A percentile compares a stretch with the other conserved stretches of the same genome.
These are phyloP conservation scores for Chaetodon auriga DNA, from an alignment of 2,113 vertebrate species.

Conservation along the genomic window DNA sequence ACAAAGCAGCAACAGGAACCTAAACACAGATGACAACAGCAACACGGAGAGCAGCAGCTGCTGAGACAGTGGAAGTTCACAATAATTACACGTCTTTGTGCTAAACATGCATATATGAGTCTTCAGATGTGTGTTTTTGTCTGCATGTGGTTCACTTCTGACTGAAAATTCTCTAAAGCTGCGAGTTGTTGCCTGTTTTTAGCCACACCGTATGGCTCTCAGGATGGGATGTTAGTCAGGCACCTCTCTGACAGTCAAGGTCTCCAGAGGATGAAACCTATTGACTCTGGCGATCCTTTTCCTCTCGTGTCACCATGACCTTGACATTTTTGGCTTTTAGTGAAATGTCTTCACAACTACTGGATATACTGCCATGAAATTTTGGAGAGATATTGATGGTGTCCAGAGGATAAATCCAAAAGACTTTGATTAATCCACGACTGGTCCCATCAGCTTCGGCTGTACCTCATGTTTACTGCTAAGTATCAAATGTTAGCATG, in stretches of 20 bases:
- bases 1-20: conserved; percentile 60
- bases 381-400: neutral
- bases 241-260: neutral
- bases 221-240: neutral
- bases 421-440: neutral
- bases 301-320: no score
- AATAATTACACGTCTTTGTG: neutral
- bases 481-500: neutral
- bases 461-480: neutral
- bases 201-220: neutral
- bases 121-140: neutral
- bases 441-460: neutral
- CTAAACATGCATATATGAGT: neutral
- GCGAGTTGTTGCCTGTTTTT: neutral
- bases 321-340: no score
- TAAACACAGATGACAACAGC: conserved; percentile 54
- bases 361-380: neutral
- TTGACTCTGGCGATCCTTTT: no score
- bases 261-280: no score
- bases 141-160: neutral
- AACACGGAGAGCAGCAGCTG: conserved; percentile 72
- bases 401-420: neutral
- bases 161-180: neutral
- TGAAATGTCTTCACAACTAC: neutral
- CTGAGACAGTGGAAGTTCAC: conserved; percentile 8